Conservation (phyloP, 2,888 invertebrate genomes). For the Sussaba pulchella region DNA sequence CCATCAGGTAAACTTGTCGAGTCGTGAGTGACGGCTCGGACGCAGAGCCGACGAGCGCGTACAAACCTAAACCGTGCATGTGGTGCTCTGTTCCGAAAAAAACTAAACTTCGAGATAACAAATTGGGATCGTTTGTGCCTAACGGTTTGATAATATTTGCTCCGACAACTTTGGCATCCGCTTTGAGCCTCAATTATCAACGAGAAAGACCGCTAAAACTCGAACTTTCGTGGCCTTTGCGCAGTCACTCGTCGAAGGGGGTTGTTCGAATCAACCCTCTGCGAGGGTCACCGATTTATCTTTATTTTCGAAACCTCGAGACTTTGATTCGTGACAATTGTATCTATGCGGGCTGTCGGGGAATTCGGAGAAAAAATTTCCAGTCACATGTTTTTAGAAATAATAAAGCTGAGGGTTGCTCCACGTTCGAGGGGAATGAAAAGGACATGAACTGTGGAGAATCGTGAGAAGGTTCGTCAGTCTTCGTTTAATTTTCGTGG, state of each 20-base stretch:
- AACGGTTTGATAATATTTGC: conserved; percentile 49
- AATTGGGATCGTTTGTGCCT: conserved; percentile 22
- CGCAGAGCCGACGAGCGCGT: conserved; percentile 21
- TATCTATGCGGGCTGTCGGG: background rate
- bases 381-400: background rate
- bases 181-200: conserved; percentile 23
- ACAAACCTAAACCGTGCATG: background rate
- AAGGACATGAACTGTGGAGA: background rate
- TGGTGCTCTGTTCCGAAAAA: background rate
- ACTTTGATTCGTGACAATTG: background rate
- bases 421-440: background rate
- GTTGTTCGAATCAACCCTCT: background rate
- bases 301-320: background rate
- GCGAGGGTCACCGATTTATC: background rate
- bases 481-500: background rate
- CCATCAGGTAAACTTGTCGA: conserved; percentile 42
- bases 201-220: conserved; percentile 6
- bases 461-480: background rate
- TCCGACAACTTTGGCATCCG: conserved; percentile 36
- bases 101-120: conserved; percentile 17
- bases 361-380: background rate
- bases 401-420: background rate
- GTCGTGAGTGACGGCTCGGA: conserved; percentile 54
- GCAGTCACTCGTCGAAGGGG: background rate
- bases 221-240: background rate